Evolutionary conservation across 2,797 vertebrate species (phyloP), one percentile per base, ranked within the genome.

Genomic region (Microctenopoma steveboyesi): DNA sequence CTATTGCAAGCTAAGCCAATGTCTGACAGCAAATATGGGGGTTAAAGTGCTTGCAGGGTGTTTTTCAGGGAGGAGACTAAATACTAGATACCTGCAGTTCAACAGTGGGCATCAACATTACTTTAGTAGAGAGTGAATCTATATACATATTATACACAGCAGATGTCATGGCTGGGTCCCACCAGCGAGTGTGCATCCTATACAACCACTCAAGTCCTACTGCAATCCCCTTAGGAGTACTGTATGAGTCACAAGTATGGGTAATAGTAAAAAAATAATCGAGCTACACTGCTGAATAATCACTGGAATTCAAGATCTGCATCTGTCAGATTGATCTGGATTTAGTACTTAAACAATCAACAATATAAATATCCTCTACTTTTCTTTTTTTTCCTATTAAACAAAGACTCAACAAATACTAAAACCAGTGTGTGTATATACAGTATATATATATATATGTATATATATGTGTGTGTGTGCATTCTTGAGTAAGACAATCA

Each of bases 221-320:
- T 47, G 47, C 2, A 15, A 53, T 57, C 74, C 61, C 45, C 62
- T 59, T 22, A 22, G 22, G 22, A 61, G 46, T 1, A 1, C 7
- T 27, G 40, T 13, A 40, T 80, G 80, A 86, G 70, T 84, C 78
- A 81, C 64, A 76, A 58, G 27, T 33, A 51, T 25, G 40, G 27
- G 25, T 61, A 45, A 10, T 51, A 54, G 78, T 48, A 61, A 18
- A 78, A 64, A 33, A 85, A 67, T 64, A 73, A 63, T 15, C 55
- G 47, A 79, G 58, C 57, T n/a, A 55, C 43, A 7, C 49, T 69
- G 68, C 64, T 73, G 81, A 74, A 63, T 62, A 76, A 75, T 73
- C 49, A 53, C 40, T 27, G 28, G 60, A 68, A 33, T 3, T 49
- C 47, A 74, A 61, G 49, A 70, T 49, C 30, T 12, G 43, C 28